phyloP scores from a whole-genome alignment of 2,113 vertebrate genomes.

The Telmatochromis sp. region DNA sequence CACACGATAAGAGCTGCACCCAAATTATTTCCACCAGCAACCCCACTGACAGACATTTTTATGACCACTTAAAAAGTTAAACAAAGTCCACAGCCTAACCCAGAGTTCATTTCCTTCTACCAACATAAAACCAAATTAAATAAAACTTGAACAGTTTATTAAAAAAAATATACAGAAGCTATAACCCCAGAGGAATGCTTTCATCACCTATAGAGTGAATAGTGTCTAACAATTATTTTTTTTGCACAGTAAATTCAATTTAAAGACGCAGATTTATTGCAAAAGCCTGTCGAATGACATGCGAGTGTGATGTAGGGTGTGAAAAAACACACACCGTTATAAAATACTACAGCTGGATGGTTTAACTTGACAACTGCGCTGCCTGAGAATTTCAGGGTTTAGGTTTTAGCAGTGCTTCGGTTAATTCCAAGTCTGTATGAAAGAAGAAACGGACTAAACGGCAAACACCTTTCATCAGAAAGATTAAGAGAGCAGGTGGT shows the following conservation, averaged over 20 bases:
- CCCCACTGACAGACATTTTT: neutral
- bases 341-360: neutral
- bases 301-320: neutral
- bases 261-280: neutral
- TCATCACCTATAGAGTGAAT: neutral
- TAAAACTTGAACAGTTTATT: neutral
- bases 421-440: neutral
- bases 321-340: neutral
- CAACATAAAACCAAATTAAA: neutral
- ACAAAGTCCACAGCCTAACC: neutral
- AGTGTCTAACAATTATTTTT: neutral
- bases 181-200: neutral
- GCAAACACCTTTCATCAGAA: neutral
- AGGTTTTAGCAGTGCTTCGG: neutral
- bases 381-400: neutral
- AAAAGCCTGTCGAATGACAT: neutral
- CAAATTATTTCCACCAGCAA: neutral
- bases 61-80: neutral
- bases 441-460: neutral
- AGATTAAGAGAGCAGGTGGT: neutral
- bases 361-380: neutral
- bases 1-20: neutral
- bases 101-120: neutral
- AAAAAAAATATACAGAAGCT: fast-evolving
- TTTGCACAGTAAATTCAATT: neutral